Percentiles rank a stretch among this genome's conserved stretches.
These are phyloP conservation scores for Eunapius fragilis DNA, from an alignment of 37 sponge, comb jelly and placozoan species.

Conservation along the genomic window DNA sequence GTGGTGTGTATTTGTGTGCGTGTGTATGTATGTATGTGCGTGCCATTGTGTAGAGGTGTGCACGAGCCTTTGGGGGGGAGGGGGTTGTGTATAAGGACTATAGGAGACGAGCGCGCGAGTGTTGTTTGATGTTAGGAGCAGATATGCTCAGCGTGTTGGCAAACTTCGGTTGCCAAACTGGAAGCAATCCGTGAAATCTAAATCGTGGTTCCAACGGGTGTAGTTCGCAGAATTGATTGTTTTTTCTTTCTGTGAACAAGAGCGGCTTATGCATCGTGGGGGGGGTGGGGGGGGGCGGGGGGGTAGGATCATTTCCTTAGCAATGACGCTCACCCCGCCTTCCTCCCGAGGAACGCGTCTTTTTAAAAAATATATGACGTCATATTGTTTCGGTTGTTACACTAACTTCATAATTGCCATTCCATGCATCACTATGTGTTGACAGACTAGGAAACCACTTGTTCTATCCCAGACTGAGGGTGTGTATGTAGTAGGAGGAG, in stretches of 20 bases:
- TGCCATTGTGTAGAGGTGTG: slow-evolving; percentile 7
- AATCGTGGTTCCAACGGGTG: background rate
- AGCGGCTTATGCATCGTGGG: background rate
- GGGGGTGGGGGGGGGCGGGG: no score
- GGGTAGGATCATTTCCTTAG: no score
- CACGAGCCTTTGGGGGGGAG: background rate
- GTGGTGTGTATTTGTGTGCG: slow-evolving; percentile 37
- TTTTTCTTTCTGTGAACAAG: background rate
- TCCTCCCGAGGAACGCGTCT: background rate
- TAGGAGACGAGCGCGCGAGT: no score
- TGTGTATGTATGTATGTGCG: slow-evolving; percentile 49
- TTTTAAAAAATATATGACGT: background rate
- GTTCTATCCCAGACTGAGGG: no score
- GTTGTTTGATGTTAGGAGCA: no score
- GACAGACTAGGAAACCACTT: no score
- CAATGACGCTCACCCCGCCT: background rate
- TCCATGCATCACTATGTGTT: background rate
- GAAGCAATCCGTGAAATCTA: background rate
- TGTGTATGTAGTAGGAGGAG: no score
- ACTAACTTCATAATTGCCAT: background rate
- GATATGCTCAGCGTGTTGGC: background rate
- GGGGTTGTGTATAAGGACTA: background rate
- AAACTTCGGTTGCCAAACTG: background rate
- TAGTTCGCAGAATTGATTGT: no score
- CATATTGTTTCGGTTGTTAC: background rate